phyloP scores from a whole-genome alignment of 2,797 vertebrate species.

The Manis javanica region DNA sequence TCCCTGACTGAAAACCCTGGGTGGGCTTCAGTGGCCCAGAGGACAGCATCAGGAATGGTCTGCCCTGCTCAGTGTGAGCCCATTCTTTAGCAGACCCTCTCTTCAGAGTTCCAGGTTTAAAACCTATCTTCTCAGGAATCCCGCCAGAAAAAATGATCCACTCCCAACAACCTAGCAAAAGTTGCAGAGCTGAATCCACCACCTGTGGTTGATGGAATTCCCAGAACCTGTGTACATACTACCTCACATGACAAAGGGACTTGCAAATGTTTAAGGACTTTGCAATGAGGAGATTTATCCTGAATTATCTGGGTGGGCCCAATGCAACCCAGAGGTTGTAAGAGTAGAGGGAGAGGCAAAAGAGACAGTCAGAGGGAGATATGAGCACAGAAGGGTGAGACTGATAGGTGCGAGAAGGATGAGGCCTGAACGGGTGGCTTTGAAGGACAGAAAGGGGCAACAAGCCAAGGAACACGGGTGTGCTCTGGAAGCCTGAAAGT shows the following conservation, averaged over 20 bases:
- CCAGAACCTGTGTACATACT: background rate
- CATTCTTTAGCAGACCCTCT: background rate
- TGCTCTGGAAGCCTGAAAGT: background rate
- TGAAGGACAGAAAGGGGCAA: background rate
- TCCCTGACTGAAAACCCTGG: background rate
- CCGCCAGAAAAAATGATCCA: background rate
- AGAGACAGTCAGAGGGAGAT: background rate
- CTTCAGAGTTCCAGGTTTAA: background rate
- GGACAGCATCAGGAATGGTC: background rate
- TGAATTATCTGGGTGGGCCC: background rate
- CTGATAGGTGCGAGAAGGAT: background rate
- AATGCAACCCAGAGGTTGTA: background rate
- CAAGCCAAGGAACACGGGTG: accelerated
- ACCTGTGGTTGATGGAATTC: background rate
- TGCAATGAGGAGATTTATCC: background rate
- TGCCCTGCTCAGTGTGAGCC: background rate
- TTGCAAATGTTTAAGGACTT: background rate
- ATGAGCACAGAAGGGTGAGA: background rate
- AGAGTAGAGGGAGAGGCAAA: background rate
- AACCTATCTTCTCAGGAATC: background rate
- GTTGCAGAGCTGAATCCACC: background rate
- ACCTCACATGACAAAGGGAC: background rate
- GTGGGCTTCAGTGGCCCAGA: background rate
- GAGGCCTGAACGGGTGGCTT: background rate
- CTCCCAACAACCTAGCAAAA: background rate